A percentile compares a stretch with the other conserved stretches of the same genome.
phyloP scores from a whole-genome alignment of 2,797 vertebrate species.

The Novumbra hubbsi region DNA sequence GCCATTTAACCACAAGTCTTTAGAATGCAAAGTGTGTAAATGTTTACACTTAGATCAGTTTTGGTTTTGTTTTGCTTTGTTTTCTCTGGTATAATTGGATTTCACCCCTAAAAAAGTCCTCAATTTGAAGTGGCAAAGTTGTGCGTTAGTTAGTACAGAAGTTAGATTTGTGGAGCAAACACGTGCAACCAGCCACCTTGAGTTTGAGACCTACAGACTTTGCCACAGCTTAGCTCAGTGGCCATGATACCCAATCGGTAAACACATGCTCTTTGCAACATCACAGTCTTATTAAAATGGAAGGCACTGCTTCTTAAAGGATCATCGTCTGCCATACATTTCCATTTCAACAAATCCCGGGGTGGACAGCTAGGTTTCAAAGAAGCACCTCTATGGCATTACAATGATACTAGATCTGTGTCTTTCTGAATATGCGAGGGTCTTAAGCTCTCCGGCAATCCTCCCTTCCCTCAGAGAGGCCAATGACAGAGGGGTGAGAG shows the following conservation, averaged over 20 bases:
- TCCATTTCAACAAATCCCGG: background rate
- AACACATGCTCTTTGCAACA: conserved; percentile 5
- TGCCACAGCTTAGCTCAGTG: no score
- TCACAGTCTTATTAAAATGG: conserved; percentile 16
- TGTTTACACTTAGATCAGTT: conserved; percentile 33
- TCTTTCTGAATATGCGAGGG: background rate
- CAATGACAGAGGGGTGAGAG: conserved; percentile 15
- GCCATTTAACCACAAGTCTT: conserved; percentile 39
- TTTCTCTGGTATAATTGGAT: conserved; percentile 18
- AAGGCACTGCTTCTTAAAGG: background rate
- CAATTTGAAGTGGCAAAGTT: conserved; percentile 11
- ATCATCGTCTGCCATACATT: background rate
- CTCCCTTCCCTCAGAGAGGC: conserved; percentile 10
- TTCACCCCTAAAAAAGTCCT: conserved; percentile 11
- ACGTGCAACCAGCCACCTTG: background rate
- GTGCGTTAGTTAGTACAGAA: background rate
- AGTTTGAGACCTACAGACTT: background rate
- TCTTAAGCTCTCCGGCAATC: conserved; percentile 11
- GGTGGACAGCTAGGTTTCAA: background rate
- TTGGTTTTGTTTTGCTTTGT: no score
- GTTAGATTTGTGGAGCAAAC: background rate
- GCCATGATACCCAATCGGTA: background rate
- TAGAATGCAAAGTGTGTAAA: conserved; percentile 33
- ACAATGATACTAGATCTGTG: conserved; percentile 19
- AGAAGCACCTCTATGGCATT: background rate